Evolutionary conservation across 1,140 invertebrate genomes (phyloP).

Genomic region (Oncopeltus fasciatus): DNA sequence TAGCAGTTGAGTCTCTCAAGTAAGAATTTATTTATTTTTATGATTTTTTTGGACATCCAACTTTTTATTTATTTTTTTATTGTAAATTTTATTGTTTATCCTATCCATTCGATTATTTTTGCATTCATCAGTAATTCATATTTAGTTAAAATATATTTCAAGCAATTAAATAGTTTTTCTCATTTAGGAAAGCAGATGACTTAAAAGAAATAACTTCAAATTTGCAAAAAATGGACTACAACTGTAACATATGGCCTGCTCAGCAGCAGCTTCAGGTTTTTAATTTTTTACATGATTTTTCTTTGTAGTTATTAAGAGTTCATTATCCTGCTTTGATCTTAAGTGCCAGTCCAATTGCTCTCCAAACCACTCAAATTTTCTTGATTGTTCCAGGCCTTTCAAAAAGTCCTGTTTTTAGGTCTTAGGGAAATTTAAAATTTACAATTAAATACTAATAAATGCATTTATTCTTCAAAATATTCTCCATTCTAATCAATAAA

Average conservation of each 20-base stretch:
- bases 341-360: too few relatives aligned
- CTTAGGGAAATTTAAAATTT: too few relatives aligned
- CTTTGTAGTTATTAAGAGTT: too few relatives aligned
- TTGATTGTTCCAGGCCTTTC: too few relatives aligned
- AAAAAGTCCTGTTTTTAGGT: too few relatives aligned
- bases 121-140: neutral
- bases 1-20: slow-evolving; percentile 54
- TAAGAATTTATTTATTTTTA: slow-evolving; percentile 27
- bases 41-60: neutral
- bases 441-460: too few relatives aligned
- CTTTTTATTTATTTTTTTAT: neutral
- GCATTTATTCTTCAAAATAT: too few relatives aligned
- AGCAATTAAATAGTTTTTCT: slow-evolving; percentile 13
- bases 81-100: neutral
- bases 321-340: too few relatives aligned
- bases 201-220: slow-evolving; percentile 46
- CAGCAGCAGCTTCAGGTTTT: slow-evolving; percentile 13
- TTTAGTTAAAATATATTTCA: neutral
- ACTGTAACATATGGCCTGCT: slow-evolving; percentile 22
- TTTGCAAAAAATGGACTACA: slow-evolving; percentile 31
- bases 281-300: neutral
- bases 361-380: too few relatives aligned
- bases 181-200: slow-evolving; percentile 49
- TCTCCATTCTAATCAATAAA: too few relatives aligned
- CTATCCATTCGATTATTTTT: neutral